Base-by-base conservation (phyloP, 1,140 invertebrate species). In the Popillia japonica region DNA sequence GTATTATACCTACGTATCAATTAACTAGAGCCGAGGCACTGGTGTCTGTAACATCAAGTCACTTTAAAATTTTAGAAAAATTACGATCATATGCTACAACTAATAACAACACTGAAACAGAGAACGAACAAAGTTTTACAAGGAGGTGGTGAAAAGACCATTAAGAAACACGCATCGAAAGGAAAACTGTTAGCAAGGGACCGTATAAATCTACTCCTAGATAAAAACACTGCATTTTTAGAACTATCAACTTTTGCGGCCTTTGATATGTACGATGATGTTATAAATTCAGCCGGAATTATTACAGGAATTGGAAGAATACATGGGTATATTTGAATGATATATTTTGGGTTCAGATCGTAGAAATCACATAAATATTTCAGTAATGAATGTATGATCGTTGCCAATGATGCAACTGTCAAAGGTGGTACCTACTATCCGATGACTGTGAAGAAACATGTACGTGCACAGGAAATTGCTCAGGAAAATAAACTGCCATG, bases 351-450 rank as follows among this genome's bases (percentile, higher is more conserved):
- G 17, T 68, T 11, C 20, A 27, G 1, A 68, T n/a, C n/a, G n/a
- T 11, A 74, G 11, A 41, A 23, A 41, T 74, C 9, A 22, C 42
- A 1, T 8, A 41, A 41, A 74, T 41, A 76, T 80, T 81, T 68
- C 77, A 96, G 94, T n/a, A 89, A 87, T 11, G 93, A 97, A 85
- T 99, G 98, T 86, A 90, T 99, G 87, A 93, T 99, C 79, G 89
- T 99, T 40, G 97, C 95, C 4, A 99, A 99, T 88, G 98, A 99
- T 89, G 95, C 98, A 0, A 99, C 98, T 0, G 96, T 99, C 2
- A 99, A 99, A 90, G 96, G 95, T 72, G 99, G 99, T 14, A 95
- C 95, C 40, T 99, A 99, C 85, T 99, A 98, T 88, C 98, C 99
- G 10, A 94, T 99, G 8, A 98, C 97, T 0, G 94, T 99, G 0